Conservation (phyloP, 2,113 vertebrate species). For the Sylvia atricapilla region DNA sequence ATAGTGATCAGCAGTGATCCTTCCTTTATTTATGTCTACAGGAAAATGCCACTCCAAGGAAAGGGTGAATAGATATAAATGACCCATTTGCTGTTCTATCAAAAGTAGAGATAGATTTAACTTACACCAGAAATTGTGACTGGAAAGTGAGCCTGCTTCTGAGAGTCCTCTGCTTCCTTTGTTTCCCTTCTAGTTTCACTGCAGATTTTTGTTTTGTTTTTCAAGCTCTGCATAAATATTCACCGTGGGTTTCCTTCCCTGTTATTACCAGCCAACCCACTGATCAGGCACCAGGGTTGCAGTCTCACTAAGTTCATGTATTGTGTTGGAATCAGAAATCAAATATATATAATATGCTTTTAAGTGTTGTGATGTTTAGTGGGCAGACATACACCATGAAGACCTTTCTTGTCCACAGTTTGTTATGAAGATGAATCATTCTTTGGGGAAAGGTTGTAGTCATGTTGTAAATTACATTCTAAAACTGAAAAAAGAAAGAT, state of each 20-base stretch:
- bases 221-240: background rate
- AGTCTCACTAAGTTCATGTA: background rate
- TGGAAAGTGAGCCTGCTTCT: background rate
- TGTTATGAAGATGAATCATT: slow-evolving; percentile 49
- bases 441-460: slow-evolving; percentile 17
- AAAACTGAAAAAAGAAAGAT: background rate
- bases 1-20: background rate
- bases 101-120: background rate
- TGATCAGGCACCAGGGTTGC: background rate
- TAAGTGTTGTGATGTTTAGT: background rate
- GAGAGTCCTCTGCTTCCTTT: background rate
- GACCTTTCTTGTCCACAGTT: slow-evolving; percentile 11
- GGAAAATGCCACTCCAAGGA: background rate
- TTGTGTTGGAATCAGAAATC: background rate
- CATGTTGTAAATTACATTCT: slow-evolving; percentile 20
- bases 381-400: background rate
- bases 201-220: background rate
- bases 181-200: background rate
- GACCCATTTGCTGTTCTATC: background rate
- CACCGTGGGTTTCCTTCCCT: background rate
- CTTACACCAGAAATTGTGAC: background rate
- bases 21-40: background rate
- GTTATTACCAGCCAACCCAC: background rate
- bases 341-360: background rate
- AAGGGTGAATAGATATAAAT: background rate